Evolutionary conservation across 2,113 vertebrate species (phyloP).

Genomic region (Zootoca vivipara): DNA sequence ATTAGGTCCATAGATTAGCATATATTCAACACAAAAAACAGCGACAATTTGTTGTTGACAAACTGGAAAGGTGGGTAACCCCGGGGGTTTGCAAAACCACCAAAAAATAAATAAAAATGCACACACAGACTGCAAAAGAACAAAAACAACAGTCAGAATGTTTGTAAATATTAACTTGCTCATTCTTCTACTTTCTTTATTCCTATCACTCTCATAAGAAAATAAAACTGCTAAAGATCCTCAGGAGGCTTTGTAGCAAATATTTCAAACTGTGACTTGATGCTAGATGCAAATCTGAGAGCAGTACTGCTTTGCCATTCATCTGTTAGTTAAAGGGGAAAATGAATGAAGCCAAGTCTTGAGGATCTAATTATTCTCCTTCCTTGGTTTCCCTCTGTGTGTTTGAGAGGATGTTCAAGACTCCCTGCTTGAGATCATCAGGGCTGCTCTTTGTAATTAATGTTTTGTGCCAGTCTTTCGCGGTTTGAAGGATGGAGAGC

Average conservation of each 20-base stretch:
- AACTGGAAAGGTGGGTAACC: too few relatives aligned
- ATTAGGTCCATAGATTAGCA: too few relatives aligned
- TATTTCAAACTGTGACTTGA: neutral
- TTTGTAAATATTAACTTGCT: neutral
- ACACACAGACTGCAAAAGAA: too few relatives aligned
- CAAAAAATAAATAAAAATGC: too few relatives aligned
- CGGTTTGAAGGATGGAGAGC: constrained; percentile 24
- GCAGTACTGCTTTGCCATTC: constrained; percentile 34
- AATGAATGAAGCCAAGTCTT: constrained; percentile 39
- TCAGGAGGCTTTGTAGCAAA: neutral
- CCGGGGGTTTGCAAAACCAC: too few relatives aligned
- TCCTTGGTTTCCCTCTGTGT: constrained; percentile 41
- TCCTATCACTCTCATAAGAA: accelerated
- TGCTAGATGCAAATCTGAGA: constrained; percentile 41
- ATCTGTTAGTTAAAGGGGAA: constrained; percentile 21
- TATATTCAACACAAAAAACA: too few relatives aligned
- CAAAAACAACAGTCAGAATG: too few relatives aligned
- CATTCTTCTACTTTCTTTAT: neutral
- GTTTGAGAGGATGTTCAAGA: constrained; percentile 42
- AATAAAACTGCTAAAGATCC: neutral
- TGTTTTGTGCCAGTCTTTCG: neutral
- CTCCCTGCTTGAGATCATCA: constrained; percentile 26
- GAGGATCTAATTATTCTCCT: constrained; percentile 54
- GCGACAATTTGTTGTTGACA: too few relatives aligned
- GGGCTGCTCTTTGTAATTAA: constrained; percentile 37